phyloP scores from a whole-genome alignment of 2,888 invertebrate genomes.

The Pemphredon lugubris region DNA sequence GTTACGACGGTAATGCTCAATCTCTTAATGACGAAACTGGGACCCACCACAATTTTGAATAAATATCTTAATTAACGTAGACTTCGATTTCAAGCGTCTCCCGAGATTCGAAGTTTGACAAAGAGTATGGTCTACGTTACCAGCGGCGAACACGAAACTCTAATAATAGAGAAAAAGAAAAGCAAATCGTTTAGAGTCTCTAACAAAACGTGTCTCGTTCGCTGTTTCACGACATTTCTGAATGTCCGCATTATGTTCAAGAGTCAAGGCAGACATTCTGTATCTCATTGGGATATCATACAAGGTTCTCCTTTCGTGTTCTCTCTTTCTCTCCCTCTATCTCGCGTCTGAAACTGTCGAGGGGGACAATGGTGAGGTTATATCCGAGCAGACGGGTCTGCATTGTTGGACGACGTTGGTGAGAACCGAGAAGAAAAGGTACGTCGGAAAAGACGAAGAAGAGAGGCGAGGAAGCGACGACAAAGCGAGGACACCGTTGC shows the following conservation, averaged over 20 bases:
- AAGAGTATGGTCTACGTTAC: no score
- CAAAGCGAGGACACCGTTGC: conserved; percentile 20
- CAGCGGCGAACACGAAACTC: no score
- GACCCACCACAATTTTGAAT: no score
- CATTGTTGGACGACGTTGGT: conserved; percentile 48
- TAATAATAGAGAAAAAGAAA: no score
- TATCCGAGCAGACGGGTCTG: conserved; percentile 42
- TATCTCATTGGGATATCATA: conserved; percentile 1
- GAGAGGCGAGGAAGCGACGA: no score
- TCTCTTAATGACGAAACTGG: no score
- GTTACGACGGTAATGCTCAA: no score
- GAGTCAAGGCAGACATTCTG: conserved; percentile 39
- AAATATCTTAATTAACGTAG: no score
- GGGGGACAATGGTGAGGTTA: conserved; percentile 52
- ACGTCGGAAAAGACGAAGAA: conserved; percentile 32
- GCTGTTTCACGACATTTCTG: conserved; percentile 21
- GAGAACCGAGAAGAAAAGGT: conserved; percentile 50
- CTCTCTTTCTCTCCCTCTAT: conserved; percentile 9
- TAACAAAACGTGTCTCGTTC: no score
- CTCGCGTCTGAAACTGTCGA: conserved; percentile 41
- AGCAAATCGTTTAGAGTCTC: no score
- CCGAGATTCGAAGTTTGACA: no score
- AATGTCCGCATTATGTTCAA: conserved; percentile 44
- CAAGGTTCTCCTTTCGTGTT: conserved; percentile 4
- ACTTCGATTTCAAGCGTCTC: no score